Conservation (phyloP, 92 coral and sea anemone genomes). For the Montipora capitata region DNA sequence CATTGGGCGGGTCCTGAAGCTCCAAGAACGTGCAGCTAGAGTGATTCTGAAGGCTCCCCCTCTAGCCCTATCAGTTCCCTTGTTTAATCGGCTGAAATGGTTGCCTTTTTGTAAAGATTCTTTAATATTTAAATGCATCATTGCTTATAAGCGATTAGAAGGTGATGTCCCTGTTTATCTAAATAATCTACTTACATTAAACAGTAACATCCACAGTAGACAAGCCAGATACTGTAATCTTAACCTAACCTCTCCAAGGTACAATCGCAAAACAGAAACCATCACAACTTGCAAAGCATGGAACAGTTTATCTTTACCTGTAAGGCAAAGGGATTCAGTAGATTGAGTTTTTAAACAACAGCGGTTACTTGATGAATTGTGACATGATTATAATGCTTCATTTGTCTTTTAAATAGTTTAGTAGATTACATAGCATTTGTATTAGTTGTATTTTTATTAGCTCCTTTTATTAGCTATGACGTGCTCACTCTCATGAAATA, state of each 20-base stretch:
- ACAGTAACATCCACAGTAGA: conserved; percentile 10
- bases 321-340: neutral
- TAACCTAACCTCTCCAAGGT: too few species aligned
- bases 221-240: conserved; percentile 8
- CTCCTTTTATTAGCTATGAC: too few species aligned
- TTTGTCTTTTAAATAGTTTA: too few species aligned
- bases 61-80: neutral
- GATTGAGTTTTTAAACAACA: too few species aligned
- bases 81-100: conserved; percentile 9
- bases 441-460: too few species aligned
- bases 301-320: too few species aligned
- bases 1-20: neutral
- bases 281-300: neutral
- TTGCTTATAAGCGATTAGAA: conserved; percentile 25
- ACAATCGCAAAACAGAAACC: neutral
- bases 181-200: neutral
- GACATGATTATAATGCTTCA: too few species aligned
- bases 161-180: conserved; percentile 22
- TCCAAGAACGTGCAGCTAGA: neutral
- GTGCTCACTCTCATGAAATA: too few species aligned
- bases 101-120: conserved; percentile 5
- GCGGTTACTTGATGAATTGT: too few species aligned
- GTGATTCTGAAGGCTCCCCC: neutral
- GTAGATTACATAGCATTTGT: too few species aligned
- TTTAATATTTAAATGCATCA: conserved; percentile 14